Evolutionary conservation across 1,140 invertebrate species (phyloP), one percentile per base, ranked within the genome.

Genomic region (Hirudo medicinalis): DNA sequence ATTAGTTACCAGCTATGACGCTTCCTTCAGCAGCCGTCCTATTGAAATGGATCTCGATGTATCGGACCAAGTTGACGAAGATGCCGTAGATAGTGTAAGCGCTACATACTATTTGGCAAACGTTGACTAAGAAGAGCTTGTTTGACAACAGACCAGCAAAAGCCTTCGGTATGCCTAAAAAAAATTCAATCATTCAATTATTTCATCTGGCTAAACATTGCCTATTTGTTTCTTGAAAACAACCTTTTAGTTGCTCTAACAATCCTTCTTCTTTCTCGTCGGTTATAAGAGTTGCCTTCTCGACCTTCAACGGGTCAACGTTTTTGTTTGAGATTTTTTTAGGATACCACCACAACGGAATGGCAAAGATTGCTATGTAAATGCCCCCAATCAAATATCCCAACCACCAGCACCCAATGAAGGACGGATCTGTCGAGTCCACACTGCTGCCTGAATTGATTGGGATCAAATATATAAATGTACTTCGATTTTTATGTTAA

Each of bases 391-490:
- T 73, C 15, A 73, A 25, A 55, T 73, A 73, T 27, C 72, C 72
- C 22, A 73, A 55, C 72, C 72, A 73, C 72, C 72, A 73, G 36
- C 67, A 54, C 32, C 72, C 72, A 25, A 73, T 73, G 60, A 54
- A 73, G 2, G 43, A 20, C 22, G 72, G 72, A 60, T 73, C 72
- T 29, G 27, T 43, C 32, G 67, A 53, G 32, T 73, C 67, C 49
- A 73, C 19, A 27, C 29, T 32, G 22, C 40, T 68, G 17, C 17
- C 71, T 63, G 57, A 1, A 49, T 11, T 32, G 17, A 63, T 63
- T 63, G 6, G 32, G 32, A 6, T 36, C 6, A n/a, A n/a, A n/a
- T n/a, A n/a, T n/a, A n/a, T n/a, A 36, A 6, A 36, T 36, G 2
- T 36, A 36, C 32, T 36, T 36, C 6, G 32, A 36, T 3, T 36